Base-by-base conservation (phyloP, 2,888 invertebrate genomes). In the Cynaeus angustus region DNA sequence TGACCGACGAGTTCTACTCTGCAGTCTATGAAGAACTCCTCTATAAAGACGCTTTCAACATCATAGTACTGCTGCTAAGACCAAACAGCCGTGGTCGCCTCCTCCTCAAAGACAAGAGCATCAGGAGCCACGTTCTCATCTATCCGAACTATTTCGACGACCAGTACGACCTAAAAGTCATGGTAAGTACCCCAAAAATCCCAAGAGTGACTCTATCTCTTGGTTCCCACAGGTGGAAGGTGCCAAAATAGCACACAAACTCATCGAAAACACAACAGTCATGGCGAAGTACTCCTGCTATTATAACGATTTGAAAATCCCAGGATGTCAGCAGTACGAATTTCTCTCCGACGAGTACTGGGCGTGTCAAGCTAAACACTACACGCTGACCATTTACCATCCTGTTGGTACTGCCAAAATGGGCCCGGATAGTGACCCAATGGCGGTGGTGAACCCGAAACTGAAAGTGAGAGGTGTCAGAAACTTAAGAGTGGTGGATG, bases 91-190 rank as follows among this genome's bases (percentile, higher is more conserved):
- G 90, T 46, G 95, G 95, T 0, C 88, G 86, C 74, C 81, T 95
- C 9, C 86, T 89, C 74, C 84, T 98, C 0, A 88, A 86, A 74
- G 91, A 92, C 52, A 86, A 86, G 0, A 88, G 94, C 81, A 93
- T 96, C 0, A 86, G 88, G 62, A 88, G 91, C 0, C 90, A 93
- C 74, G 96, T 97, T 0, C 83, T 90, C n/a, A 95, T 98, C 69
- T 92, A 94, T 83, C 94, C 98, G 0, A 96, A 97, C 83, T 98
- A 98, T 83, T 92, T 91, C 78, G 84, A 88, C 0, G 89, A 94
- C 78, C 91, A 91, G 0, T 84, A 89, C 33, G 97, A 97, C 80
- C 81, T 94, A 14, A 88, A 89, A 74, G 84, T 90, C 61, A 83
- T 94, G 86, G 94, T 94, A 89, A 86, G 88, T 83, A 50, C 10